Evolutionary conservation across 1,140 invertebrate genomes (phyloP), one percentile per base, ranked within the genome.

Genomic region (Pseudachorutes palmiensis): DNA sequence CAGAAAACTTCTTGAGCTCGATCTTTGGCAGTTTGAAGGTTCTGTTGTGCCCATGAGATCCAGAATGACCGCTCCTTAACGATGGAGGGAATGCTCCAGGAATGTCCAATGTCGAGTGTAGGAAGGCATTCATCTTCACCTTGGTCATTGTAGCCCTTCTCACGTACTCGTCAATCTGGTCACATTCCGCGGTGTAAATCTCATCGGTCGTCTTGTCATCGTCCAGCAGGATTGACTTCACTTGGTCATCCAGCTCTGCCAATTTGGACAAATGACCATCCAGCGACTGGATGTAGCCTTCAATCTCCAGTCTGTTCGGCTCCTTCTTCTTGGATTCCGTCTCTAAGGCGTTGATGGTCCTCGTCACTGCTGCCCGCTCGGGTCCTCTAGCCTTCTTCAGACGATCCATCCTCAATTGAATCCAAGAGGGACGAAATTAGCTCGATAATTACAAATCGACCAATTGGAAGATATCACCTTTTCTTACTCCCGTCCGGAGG

Each of bases 1-100:
- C 77, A 19, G 67, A 64, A 64, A 78, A 79, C 29, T 75, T 76
- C 32, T 55, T 62, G 1, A 77, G 36, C 59, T 78, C 73, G 9
- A 78, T 68, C 61, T 73, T 75, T 19, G 77, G 72, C 58, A 76
- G 51, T 64, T 74, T 76, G 29, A 32, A 49, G n/a, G n/a, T n/a
- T n/a, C n/a, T n/a, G n/a, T n/a, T n/a, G n/a, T n/a, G n/a, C n/a
- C n/a, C n/a, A n/a, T n/a, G n/a, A n/a, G n/a, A n/a, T n/a, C n/a
- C n/a, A n/a, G n/a, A n/a, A n/a, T n/a, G n/a, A n/a, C n/a, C n/a
- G n/a, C n/a, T n/a, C n/a, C n/a, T n/a, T n/a, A n/a, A n/a, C n/a
- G n/a, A n/a, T n/a, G n/a, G n/a, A n/a, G n/a, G n/a, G n/a, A n/a
- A n/a, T n/a, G n/a, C n/a, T n/a, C n/a, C n/a, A n/a, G n/a, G n/a